A percentile compares a stretch with the other conserved stretches of the same genome.
Evolutionary conservation across 2,888 invertebrate species (phyloP).

Genomic region (Melanophora roralis): DNA sequence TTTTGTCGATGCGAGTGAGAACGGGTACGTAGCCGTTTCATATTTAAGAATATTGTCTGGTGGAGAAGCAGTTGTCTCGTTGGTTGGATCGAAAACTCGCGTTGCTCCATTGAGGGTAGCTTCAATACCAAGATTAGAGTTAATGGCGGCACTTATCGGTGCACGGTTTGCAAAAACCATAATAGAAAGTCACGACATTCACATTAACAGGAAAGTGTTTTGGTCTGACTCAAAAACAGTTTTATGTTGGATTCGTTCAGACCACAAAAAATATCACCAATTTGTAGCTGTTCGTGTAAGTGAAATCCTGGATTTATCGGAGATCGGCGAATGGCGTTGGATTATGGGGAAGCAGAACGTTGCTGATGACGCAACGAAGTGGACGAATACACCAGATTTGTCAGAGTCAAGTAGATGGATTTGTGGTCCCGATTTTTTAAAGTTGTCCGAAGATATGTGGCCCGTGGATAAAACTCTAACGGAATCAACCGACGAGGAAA

Average conservation of each 20-base stretch:
- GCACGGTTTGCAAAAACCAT: conserved; percentile 49
- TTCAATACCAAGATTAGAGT: conserved; percentile 47
- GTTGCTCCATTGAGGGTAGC: too few species aligned
- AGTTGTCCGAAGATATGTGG: neutral
- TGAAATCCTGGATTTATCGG: conserved; percentile 36
- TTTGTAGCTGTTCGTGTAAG: conserved; percentile 30
- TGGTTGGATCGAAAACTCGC: too few species aligned
- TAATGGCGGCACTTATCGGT: too few species aligned
- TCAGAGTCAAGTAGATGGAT: neutral
- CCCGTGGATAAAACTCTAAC: neutral
- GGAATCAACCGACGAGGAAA: neutral
- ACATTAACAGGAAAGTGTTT: conserved; percentile 4
- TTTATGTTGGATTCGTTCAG: conserved; percentile 27
- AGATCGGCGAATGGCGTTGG: conserved; percentile 33
- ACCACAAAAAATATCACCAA: conserved; percentile 31
- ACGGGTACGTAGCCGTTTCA: too few species aligned
- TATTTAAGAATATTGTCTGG: conserved; percentile 25
- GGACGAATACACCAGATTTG: neutral
- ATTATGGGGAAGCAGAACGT: conserved; percentile 23
- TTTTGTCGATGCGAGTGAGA: too few species aligned
- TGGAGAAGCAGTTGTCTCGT: neutral
- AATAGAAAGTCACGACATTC: neutral
- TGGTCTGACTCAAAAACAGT: conserved; percentile 27
- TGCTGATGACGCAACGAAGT: conserved; percentile 30
- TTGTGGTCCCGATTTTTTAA: too few species aligned